Conservation (phyloP, 2,888 invertebrate genomes). For the Stramonita haemastoma region DNA sequence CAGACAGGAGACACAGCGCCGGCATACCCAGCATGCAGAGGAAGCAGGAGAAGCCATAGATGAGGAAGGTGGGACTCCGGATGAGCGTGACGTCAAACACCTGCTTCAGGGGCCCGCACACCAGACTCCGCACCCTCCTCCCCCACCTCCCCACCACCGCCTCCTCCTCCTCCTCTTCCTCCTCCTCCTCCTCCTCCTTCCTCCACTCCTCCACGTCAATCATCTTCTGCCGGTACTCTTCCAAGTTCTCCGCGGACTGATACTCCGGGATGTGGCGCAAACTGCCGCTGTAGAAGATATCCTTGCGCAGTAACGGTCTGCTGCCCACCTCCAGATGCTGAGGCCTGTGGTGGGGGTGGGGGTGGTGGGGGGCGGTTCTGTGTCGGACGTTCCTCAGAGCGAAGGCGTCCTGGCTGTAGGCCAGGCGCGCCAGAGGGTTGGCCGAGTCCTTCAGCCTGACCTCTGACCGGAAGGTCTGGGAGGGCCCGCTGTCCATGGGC, state of each 20-base stretch:
- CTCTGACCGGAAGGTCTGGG: slow-evolving; percentile 21
- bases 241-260: slow-evolving; percentile 84
- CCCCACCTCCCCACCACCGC: neutral
- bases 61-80: slow-evolving; percentile 88
- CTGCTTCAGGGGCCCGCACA: slow-evolving; percentile 21
- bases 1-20: neutral
- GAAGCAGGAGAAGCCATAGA: slow-evolving; percentile 67
- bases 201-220: neutral
- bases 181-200: neutral
- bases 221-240: slow-evolving; percentile 40
- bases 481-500: neutral
- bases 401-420: slow-evolving; percentile 55
- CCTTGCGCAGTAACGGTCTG: slow-evolving; percentile 90
- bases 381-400: neutral
- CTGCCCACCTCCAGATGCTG: neutral
- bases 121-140: neutral
- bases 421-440: slow-evolving; percentile 49
- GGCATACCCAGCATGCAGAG: slow-evolving; percentile 47
- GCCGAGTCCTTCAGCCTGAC: neutral
- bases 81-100: slow-evolving; percentile 91
- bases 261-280: slow-evolving; percentile 94
- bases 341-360: slow-evolving; percentile 1
- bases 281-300: slow-evolving; percentile 98
- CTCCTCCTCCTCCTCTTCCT: neutral
- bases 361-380: neutral